These are phyloP conservation scores for Martes martes DNA, from an alignment of 2,113 vertebrate genomes.

Conservation along the genomic window DNA sequence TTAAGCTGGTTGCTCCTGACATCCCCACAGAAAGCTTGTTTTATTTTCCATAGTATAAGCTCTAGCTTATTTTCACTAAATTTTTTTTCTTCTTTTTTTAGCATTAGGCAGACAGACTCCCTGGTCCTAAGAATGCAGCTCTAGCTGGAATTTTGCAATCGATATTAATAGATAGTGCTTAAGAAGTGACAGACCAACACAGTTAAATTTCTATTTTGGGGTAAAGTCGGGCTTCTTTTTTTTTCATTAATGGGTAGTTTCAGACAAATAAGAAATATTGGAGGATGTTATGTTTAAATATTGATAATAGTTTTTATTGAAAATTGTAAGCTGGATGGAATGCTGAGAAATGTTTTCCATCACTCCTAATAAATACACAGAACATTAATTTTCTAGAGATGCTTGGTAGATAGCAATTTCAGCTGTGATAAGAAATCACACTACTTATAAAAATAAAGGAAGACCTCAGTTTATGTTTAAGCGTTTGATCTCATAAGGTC, in stretches of 20 bases:
- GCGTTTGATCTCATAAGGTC: slow-evolving; percentile 52
- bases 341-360: slow-evolving; percentile 39
- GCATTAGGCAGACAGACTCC: background rate
- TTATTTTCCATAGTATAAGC: background rate
- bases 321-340: slow-evolving; percentile 22
- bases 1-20: background rate
- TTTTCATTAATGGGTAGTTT: slow-evolving; percentile 50
- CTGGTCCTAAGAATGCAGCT: background rate
- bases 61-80: slow-evolving; percentile 18
- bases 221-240: slow-evolving; percentile 39
- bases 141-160: slow-evolving; percentile 3
- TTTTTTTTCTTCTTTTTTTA: background rate
- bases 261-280: slow-evolving; percentile 47
- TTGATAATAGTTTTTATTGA: slow-evolving; percentile 49
- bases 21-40: background rate
- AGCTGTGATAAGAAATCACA: slow-evolving; percentile 39
- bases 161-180: slow-evolving; percentile 11
- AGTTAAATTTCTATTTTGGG: slow-evolving; percentile 54
- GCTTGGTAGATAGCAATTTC: slow-evolving; percentile 34
- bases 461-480: slow-evolving; percentile 63
- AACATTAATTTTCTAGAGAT: slow-evolving; percentile 65
- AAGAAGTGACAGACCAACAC: slow-evolving; percentile 24
- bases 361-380: slow-evolving; percentile 61
- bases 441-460: slow-evolving; percentile 66
- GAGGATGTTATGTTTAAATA: slow-evolving; percentile 43